Conservation (phyloP, 2,888 invertebrate genomes). For the Callyntrura sp. region DNA sequence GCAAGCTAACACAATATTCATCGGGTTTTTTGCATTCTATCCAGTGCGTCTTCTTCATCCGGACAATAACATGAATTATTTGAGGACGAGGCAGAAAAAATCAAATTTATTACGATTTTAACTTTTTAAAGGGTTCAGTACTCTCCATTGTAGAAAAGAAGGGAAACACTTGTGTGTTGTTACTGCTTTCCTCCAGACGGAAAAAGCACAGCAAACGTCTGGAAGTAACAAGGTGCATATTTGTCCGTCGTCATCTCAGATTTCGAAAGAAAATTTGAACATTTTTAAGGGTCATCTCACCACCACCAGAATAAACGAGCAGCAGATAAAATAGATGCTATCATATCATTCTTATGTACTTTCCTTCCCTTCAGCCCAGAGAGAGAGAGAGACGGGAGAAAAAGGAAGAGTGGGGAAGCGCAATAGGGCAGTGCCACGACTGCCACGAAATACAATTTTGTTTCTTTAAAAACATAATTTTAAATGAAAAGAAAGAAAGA, state of each 20-base stretch:
- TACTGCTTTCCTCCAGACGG: too few species aligned
- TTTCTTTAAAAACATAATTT: background rate
- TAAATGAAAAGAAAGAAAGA: background rate
- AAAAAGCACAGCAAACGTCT: background rate
- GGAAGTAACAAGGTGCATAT: background rate
- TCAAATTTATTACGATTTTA: too few species aligned
- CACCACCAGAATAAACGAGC: conserved; percentile 17
- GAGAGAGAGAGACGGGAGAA: background rate
- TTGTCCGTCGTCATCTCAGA: conserved; percentile 22
- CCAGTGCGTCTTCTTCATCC: too few species aligned
- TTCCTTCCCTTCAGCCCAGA: background rate
- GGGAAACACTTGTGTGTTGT: too few species aligned
- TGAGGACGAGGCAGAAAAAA: conserved; percentile 7
- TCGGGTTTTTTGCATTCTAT: too few species aligned
- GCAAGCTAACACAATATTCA: too few species aligned
- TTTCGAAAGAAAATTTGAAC: conserved; percentile 48
- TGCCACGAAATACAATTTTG: too few species aligned
- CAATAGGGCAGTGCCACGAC: background rate
- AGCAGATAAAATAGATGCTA: conserved; percentile 14
- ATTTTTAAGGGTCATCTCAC: conserved; percentile 61
- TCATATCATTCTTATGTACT: background rate
- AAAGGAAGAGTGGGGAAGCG: background rate
- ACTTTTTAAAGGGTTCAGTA: conserved; percentile 21
- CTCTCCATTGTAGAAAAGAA: too few species aligned
- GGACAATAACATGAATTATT: background rate